Evolutionary conservation across 2,797 vertebrate genomes (phyloP).

Genomic region (Phalanger gymnotis): DNA sequence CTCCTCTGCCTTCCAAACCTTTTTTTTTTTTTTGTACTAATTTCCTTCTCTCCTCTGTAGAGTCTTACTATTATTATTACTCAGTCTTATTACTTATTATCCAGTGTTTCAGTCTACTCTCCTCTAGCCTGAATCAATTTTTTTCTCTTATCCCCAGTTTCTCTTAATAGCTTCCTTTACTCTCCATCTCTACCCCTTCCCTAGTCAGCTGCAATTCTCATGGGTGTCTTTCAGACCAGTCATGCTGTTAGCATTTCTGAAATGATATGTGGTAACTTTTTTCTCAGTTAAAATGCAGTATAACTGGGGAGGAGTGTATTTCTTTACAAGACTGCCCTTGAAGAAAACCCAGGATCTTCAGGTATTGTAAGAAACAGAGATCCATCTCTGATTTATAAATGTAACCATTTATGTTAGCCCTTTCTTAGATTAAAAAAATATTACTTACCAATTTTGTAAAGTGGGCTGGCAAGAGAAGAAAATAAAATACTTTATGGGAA

Average conservation of each 20-base stretch:
- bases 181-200: not conserved
- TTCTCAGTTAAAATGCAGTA: not conserved
- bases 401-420: not conserved
- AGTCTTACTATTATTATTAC: not conserved
- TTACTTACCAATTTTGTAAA: not conserved
- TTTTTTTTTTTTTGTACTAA: not conserved
- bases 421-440: not conserved
- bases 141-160: not conserved
- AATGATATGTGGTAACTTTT: not conserved
- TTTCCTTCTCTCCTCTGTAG: not conserved
- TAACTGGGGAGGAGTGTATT: not conserved
- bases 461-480: not conserved
- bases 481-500: not conserved
- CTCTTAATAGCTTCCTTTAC: not conserved
- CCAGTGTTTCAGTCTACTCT: not conserved
- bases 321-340: not conserved
- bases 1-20: constrained; percentile 1
- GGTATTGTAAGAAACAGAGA: not conserved
- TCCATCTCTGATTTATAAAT: not conserved
- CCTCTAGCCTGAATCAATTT: not conserved
- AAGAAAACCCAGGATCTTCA: not conserved
- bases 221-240: not conserved
- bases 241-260: constrained; percentile 2
- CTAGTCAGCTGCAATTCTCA: not conserved
- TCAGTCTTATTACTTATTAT: not conserved